Percentiles rank a stretch among this genome's conserved stretches.
Evolutionary conservation across 2,888 invertebrate genomes (phyloP).

Genomic region (Chalcosyrphus nemorum): DNA sequence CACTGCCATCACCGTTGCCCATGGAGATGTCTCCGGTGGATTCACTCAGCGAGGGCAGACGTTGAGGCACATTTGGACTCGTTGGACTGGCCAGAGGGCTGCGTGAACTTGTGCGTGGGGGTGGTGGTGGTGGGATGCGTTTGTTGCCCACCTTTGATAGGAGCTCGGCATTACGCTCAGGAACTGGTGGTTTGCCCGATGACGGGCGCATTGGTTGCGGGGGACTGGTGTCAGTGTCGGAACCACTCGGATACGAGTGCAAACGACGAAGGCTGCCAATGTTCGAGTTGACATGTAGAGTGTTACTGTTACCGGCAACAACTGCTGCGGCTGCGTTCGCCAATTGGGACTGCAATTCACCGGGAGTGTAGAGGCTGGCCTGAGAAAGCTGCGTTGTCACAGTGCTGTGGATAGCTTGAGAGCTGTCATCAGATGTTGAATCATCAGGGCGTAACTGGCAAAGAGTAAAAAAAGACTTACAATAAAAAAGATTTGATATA

Average conservation of each 20-base stretch:
- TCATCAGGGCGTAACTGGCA: constrained; percentile 81
- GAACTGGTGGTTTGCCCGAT: constrained; percentile 89
- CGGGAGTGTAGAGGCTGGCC: constrained; percentile 80
- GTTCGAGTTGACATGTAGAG: constrained; percentile 77
- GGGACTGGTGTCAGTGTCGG: constrained; percentile 90
- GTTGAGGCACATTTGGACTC: constrained; percentile 86
- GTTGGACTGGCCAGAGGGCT: constrained; percentile 94
- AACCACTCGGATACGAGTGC: constrained; percentile 93
- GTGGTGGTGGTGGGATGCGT: constrained; percentile 94
- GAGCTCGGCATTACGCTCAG: constrained; percentile 91
- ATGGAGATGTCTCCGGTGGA: constrained; percentile 76
- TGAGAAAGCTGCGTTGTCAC: constrained; percentile 82
- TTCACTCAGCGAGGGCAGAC: constrained; percentile 82
- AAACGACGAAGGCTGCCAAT: constrained; percentile 87
- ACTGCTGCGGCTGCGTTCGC: constrained; percentile 56
- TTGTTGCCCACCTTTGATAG: constrained; percentile 88
- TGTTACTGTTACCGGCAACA: constrained; percentile 82
- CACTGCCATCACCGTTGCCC: constrained; percentile 77
- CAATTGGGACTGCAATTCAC: constrained; percentile 75
- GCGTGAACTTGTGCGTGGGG: constrained; percentile 94
- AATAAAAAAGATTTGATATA: neutral
- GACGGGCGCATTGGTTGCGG: constrained; percentile 86
- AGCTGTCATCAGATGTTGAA: constrained; percentile 82
- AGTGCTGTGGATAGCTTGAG: constrained; percentile 81
- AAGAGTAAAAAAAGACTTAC: neutral